Conservation (phyloP, 2,797 vertebrate species). For the Leptatherina wallacei region DNA sequence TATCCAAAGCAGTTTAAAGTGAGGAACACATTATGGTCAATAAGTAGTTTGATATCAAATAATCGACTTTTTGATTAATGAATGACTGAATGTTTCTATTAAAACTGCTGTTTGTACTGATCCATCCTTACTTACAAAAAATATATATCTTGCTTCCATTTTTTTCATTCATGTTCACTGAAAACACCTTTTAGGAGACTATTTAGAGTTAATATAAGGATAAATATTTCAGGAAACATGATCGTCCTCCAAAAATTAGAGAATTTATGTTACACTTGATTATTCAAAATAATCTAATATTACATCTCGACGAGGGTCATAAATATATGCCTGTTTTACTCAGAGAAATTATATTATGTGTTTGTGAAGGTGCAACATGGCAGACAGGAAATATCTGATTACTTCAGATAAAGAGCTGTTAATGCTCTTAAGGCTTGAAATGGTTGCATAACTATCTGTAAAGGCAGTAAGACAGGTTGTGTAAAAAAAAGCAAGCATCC, state of each 20-base stretch:
- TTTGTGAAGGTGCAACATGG: not conserved
- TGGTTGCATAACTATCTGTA: not conserved
- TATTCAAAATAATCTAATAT: too few relatives aligned
- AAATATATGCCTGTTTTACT: not conserved
- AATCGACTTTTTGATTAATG: not conserved
- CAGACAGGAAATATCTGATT: not conserved
- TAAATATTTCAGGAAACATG: too few relatives aligned
- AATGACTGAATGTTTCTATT: not conserved
- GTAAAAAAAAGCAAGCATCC: not conserved
- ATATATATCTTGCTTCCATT: too few relatives aligned
- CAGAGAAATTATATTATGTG: not conserved
- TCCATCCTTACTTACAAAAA: too few relatives aligned
- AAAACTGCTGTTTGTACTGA: not conserved
- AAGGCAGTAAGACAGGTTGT: not conserved
- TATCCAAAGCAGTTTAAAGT: too few relatives aligned
- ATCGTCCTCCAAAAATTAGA: too few relatives aligned
- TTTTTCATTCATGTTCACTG: not conserved
- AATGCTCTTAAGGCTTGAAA: not conserved
- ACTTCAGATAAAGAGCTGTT: not conserved
- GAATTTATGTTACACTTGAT: too few relatives aligned
- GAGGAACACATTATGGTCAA: too few relatives aligned
- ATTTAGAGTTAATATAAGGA: not conserved
- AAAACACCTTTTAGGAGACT: not conserved
- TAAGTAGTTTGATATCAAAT: not conserved
- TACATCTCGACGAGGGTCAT: too few relatives aligned